Conservation (phyloP, 2,113 vertebrate species). For the Notothenia rossii region DNA sequence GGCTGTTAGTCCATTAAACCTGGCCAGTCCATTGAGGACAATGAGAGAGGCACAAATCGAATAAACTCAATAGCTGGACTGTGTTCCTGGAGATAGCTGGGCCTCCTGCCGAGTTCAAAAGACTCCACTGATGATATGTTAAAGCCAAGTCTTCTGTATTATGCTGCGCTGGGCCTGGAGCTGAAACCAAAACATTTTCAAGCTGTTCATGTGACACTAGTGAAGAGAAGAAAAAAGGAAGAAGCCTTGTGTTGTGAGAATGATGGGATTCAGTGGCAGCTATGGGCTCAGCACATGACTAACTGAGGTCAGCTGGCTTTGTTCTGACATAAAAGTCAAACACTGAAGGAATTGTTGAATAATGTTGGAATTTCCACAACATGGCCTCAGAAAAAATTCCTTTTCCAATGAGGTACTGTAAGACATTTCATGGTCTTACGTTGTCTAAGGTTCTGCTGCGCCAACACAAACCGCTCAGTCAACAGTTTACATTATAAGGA, state of each 20-base stretch:
- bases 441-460: not conserved
- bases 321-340: slow-evolving; percentile 56
- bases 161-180: not conserved
- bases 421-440: slow-evolving; percentile 17
- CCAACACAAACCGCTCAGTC: slow-evolving; percentile 39
- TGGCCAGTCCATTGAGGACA: slow-evolving; percentile 2
- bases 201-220: slow-evolving; percentile 28
- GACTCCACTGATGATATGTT: slow-evolving; percentile 37
- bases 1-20: slow-evolving; percentile 16
- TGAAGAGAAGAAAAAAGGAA: slow-evolving; percentile 18
- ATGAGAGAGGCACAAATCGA: slow-evolving; percentile 21
- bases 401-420: slow-evolving; percentile 38
- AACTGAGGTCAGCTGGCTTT: slow-evolving; percentile 51
- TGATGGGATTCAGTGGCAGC: slow-evolving; percentile 3
- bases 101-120: slow-evolving; percentile 12
- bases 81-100: not conserved
- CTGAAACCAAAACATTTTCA: slow-evolving; percentile 2
- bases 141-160: slow-evolving; percentile 10
- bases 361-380: slow-evolving; percentile 34
- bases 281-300: slow-evolving; percentile 38
- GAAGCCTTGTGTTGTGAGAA: slow-evolving; percentile 26
- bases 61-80: slow-evolving; percentile 12
- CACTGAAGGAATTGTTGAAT: slow-evolving; percentile 62
- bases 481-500: slow-evolving; percentile 52
- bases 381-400: slow-evolving; percentile 51